These are phyloP conservation scores for Parauchenoglanis punctatus DNA, from an alignment of 2,797 vertebrate genomes.

Conservation along the genomic window DNA sequence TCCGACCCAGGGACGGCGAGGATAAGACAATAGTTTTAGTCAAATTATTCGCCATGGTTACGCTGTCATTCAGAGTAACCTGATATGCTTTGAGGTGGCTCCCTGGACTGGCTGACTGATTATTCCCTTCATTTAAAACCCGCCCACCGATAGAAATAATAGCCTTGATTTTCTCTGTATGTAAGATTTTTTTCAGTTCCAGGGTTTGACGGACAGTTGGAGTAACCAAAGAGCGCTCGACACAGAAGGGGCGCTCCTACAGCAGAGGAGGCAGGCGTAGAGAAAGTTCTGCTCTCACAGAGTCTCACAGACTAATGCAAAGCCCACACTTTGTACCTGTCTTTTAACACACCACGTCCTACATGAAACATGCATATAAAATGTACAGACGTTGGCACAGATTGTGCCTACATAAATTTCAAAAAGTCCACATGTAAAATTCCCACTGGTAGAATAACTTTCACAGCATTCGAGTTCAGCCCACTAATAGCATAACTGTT, in stretches of 20 bases:
- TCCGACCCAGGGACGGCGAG: slow-evolving; percentile 95
- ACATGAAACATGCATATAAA: background rate
- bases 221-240: slow-evolving; percentile 73
- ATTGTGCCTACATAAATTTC: background rate
- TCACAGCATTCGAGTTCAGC: background rate
- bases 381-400: background rate
- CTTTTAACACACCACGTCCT: background rate
- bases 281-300: slow-evolving; percentile 22
- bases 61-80: slow-evolving; percentile 98
- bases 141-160: slow-evolving; percentile 81
- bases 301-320: slow-evolving; percentile 28
- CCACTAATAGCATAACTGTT: background rate
- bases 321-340: slow-evolving; percentile 1
- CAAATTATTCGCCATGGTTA: slow-evolving; percentile 99
- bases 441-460: background rate
- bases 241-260: slow-evolving; percentile 59
- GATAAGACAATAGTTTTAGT: slow-evolving; percentile 99
- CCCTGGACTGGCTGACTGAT: slow-evolving; percentile 86
- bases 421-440: background rate
- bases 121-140: slow-evolving; percentile 82
- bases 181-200: slow-evolving; percentile 59
- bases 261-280: slow-evolving; percentile 71
- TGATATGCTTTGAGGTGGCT: slow-evolving; percentile 93
- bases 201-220: slow-evolving; percentile 75
- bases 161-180: slow-evolving; percentile 72